Evolutionary conservation across 2,797 vertebrate species (phyloP).

Genomic region (Lepus townsendii): DNA sequence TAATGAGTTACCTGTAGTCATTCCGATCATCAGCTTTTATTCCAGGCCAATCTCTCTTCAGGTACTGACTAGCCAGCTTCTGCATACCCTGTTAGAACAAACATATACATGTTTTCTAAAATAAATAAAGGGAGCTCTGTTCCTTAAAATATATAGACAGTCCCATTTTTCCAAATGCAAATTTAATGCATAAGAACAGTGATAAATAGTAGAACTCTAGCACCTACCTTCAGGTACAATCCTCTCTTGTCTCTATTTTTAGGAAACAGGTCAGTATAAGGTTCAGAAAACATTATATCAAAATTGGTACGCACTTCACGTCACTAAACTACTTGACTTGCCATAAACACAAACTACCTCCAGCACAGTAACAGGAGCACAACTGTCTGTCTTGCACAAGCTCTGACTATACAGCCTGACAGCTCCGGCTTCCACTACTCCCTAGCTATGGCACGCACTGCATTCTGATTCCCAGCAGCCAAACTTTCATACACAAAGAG

Average conservation of each 20-base stretch:
- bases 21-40: constrained; percentile 95
- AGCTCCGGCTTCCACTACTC: not conserved
- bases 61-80: constrained; percentile 97
- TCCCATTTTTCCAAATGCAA: constrained; percentile 42
- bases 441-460: not conserved
- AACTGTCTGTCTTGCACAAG: not conserved
- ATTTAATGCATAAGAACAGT: constrained; percentile 53
- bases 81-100: constrained; percentile 94
- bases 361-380: not conserved
- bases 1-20: constrained; percentile 94
- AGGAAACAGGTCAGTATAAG: constrained; percentile 24
- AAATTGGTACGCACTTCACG: not conserved
- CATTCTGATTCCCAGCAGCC: constrained; percentile 31
- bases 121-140: constrained; percentile 64
- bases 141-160: constrained; percentile 9
- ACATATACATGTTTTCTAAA: constrained; percentile 35
- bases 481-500: constrained; percentile 13
- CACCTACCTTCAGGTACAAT: constrained; percentile 40
- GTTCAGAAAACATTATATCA: constrained; percentile 53
- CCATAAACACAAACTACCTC: not conserved
- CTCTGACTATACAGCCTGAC: not conserved
- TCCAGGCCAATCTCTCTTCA: constrained; percentile 98
- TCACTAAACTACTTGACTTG: constrained; percentile 42
- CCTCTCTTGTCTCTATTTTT: constrained; percentile 7
- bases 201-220: not conserved